Base-by-base conservation (phyloP, 2,888 invertebrate genomes). In the Parnassius smintheus region DNA sequence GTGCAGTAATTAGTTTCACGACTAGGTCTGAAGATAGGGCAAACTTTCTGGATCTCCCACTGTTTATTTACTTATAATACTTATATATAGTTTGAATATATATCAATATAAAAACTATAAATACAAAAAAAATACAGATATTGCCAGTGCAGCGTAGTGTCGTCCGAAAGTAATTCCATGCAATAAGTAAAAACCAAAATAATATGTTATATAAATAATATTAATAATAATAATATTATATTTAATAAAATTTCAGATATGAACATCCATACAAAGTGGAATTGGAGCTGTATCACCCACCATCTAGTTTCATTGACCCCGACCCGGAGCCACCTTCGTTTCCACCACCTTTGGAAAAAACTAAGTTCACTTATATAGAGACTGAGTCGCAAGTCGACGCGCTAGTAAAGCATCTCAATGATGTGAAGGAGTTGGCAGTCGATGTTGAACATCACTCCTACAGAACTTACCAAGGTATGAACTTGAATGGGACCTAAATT, bases 391-490 rank as follows among this genome's bases (percentile, higher is more conserved):
- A 95, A 61, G 78, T 99, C 2, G 85, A 94, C 54, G 83, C 89
- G 2, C 87, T 98, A 52, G 75, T 96, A 2, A 82, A 93, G 1
- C 95, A 95, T 66, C 87, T 99, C 65, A 88, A 91, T 51, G 85
- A 85, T 1, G 94, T 94, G n/a, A 84, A 88, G 2, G 96, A 96
- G 79, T 93, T 99, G 59, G 98, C 98, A 0, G 94, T 99, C 0
- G 99, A 99, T 91, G 91, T 99, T 57, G 97, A 97, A 92, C 98
- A 98, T 84, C 98, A 99, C 83, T 95, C 96, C 0, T 98, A 97
- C 78, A 93, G 99, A 64, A 95, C 96, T 0, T 99, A 96, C 82
- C 96, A 96, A 91, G 99, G 99, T 85, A 66, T 22, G 62, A 52
- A 41, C 13, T 54, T 42, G 44, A 11, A 2, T n/a, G 46, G n/a